Evolutionary conservation across 1,140 invertebrate species (phyloP).

Genomic region (Drosophila mayri): DNA sequence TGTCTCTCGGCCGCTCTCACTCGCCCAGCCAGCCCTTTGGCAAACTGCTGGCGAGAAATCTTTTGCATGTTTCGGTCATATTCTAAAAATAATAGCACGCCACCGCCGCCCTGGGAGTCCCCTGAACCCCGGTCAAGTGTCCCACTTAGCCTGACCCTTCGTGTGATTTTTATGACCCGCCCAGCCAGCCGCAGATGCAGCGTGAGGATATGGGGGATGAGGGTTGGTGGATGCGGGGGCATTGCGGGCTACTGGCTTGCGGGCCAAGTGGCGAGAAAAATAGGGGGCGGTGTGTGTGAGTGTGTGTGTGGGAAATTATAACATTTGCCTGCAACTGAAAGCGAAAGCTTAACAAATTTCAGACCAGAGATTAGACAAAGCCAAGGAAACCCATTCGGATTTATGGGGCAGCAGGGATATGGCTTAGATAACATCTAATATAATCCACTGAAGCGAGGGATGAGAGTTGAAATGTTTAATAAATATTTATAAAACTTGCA

Average conservation of each 20-base stretch:
- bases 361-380: conserved; percentile 64
- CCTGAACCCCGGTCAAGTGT: conserved; percentile 65
- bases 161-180: conserved; percentile 70
- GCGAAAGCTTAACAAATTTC: conserved; percentile 76
- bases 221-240: not conserved
- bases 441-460: not conserved
- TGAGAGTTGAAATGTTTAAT: conserved; percentile 1
- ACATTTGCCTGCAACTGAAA: conserved; percentile 75
- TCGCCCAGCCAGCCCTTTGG: conserved; percentile 29
- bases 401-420: conserved; percentile 33
- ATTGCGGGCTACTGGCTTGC: not conserved
- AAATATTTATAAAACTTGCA: not conserved
- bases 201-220: not conserved
- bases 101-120: conserved; percentile 36
- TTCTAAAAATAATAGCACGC: conserved; percentile 80
- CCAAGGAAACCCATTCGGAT: conserved; percentile 35
- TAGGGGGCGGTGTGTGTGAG: conserved; percentile 9
- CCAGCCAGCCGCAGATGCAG: conserved; percentile 46
- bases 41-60: conserved; percentile 72
- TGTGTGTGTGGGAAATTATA: conserved; percentile 58
- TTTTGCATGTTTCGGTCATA: conserved; percentile 84
- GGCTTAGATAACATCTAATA: not conserved
- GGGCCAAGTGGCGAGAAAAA: conserved; percentile 1
- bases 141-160: conserved; percentile 73
- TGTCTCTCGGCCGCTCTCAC: conserved; percentile 40